Evolutionary conservation across 2,113 vertebrate species (phyloP).

Genomic region (Ceyx margarethae): DNA sequence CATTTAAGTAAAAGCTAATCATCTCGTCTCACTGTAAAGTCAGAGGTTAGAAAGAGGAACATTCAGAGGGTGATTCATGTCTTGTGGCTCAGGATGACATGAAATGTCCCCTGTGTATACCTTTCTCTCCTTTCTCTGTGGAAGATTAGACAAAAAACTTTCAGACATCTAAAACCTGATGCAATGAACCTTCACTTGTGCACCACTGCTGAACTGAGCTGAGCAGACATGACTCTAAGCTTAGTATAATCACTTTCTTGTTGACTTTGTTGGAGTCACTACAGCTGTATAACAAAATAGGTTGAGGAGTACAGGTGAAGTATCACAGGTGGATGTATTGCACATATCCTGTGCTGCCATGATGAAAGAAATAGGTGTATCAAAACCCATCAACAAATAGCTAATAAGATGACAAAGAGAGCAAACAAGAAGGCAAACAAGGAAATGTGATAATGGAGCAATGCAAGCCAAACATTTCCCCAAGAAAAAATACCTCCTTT

Average conservation of each 20-base stretch:
- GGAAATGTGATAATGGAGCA: not conserved
- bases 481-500: not conserved
- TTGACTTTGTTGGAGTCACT: not conserved
- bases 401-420: not conserved
- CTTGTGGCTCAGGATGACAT: not conserved
- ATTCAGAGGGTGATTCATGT: not conserved
- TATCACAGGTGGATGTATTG: not conserved
- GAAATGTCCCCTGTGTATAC: not conserved
- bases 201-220: not conserved
- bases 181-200: not conserved
- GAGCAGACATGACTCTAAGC: not conserved
- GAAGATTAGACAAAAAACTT: not conserved
- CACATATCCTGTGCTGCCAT: not conserved
- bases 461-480: not conserved
- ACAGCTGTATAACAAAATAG: not conserved
- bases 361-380: not conserved
- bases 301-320: not conserved
- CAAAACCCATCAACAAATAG: not conserved
- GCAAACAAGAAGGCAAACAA: not conserved
- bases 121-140: not conserved
- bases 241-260: not conserved
- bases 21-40: not conserved
- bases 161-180: not conserved
- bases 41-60: not conserved
- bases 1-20: not conserved